Percentiles rank a stretch among this genome's conserved stretches.
Conservation (phyloP, 2,797 vertebrate species). For the Garrulus glandarius region DNA sequence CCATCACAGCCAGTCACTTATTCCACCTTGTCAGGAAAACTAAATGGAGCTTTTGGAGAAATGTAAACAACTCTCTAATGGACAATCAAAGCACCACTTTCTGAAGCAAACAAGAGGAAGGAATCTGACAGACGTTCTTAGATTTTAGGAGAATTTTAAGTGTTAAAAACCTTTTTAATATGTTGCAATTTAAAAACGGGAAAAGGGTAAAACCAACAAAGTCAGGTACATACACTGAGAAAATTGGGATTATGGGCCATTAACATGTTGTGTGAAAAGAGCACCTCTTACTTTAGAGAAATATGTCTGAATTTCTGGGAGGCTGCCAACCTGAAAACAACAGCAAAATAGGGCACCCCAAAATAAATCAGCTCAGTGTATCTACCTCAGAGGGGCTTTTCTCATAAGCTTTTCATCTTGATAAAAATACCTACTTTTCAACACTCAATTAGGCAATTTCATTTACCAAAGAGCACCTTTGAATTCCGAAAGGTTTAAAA, state of each 20-base stretch:
- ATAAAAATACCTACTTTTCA: constrained; percentile 10
- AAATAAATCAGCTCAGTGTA: constrained; percentile 13
- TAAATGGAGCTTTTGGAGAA: constrained; percentile 99
- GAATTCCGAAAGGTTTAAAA: constrained; percentile 10
- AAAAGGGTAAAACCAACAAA: constrained; percentile 6
- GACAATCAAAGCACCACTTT: constrained; percentile 89
- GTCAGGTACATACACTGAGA: neutral
- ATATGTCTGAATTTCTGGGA: constrained; percentile 3
- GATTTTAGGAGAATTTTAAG: constrained; percentile 68
- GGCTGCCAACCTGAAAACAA: constrained; percentile 26
- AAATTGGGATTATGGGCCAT: constrained; percentile 20
- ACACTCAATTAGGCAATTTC: constrained; percentile 8
- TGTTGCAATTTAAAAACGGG: constrained; percentile 44
- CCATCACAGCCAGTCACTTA: constrained; percentile 98
- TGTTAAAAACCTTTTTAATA: constrained; percentile 72
- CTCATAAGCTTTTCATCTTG: neutral
- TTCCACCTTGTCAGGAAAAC: constrained; percentile 96
- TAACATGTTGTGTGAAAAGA: neutral
- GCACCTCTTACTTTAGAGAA: neutral
- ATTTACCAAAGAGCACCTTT: constrained; percentile 17
- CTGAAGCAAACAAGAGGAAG: constrained; percentile 81
- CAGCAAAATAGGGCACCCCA: neutral
- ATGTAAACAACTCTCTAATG: constrained; percentile 98
- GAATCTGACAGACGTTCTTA: constrained; percentile 78
- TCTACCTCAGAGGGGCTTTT: neutral